Conservation (phyloP, 2,888 invertebrate genomes). For the Ophonus ardosiacus region DNA sequence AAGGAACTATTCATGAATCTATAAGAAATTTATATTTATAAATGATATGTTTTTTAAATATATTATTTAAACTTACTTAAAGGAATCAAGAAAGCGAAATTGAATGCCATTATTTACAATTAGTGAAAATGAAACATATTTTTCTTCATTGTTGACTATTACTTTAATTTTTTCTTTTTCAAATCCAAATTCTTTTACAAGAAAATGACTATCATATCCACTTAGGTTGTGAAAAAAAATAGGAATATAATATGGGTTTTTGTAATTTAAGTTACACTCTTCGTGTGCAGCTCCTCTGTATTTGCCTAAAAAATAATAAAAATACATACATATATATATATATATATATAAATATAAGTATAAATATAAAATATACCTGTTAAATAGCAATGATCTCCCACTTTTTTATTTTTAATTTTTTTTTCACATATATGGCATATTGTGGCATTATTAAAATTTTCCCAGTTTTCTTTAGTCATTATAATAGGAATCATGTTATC, state of each 20-base stretch:
- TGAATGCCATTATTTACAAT: constrained; percentile 45
- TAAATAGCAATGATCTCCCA: constrained; percentile 65
- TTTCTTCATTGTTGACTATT: constrained; percentile 58
- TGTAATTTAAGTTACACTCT: constrained; percentile 66
- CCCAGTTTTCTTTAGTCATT: constrained; percentile 15
- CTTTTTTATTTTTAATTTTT: constrained; percentile 9
- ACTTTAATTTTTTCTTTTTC: constrained; percentile 64
- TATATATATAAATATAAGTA: too few relatives aligned
- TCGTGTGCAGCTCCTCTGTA: constrained; percentile 65
- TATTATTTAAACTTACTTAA: neutral
- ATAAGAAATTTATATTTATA: constrained; percentile 56
- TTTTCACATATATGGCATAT: constrained; percentile 53
- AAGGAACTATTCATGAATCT: constrained; percentile 53
- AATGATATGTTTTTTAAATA: constrained; percentile 49
- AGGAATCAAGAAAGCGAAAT: constrained; percentile 64
- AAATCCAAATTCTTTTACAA: constrained; percentile 68
- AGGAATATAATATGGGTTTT: constrained; percentile 64
- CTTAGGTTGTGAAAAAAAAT: constrained; percentile 67
- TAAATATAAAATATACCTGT: constrained; percentile 64
- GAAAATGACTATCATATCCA: constrained; percentile 67
- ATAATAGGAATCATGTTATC: constrained; percentile 23
- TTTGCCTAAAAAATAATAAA: too few relatives aligned
- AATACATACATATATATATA: too few relatives aligned
- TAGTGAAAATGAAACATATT: constrained; percentile 62
- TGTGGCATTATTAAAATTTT: constrained; percentile 30